phyloP scores from a whole-genome alignment of 2,888 invertebrate species.

The Lymantria monacha region DNA sequence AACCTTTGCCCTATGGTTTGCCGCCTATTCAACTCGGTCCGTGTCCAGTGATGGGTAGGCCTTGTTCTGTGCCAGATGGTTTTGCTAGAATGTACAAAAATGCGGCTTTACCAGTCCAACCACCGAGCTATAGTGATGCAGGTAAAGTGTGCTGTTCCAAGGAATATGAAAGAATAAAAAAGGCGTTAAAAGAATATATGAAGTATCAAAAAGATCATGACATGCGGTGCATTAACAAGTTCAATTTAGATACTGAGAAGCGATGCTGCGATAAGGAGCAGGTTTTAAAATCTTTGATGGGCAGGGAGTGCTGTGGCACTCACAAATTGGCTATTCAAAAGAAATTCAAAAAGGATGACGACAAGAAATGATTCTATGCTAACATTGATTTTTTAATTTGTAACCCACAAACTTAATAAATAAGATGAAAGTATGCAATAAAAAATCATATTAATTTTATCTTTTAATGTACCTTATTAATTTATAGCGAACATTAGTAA shows the following conservation, averaged over 20 bases:
- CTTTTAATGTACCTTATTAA: background rate
- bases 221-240: slow-evolving; percentile 65
- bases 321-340: slow-evolving; percentile 69
- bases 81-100: slow-evolving; percentile 73
- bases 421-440: background rate
- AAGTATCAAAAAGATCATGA: slow-evolving; percentile 63
- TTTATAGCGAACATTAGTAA: too few species aligned
- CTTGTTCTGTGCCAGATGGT: slow-evolving; percentile 69
- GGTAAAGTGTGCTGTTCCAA: slow-evolving; percentile 76
- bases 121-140: slow-evolving; percentile 64
- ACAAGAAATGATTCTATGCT: slow-evolving; percentile 26
- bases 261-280: slow-evolving; percentile 75
- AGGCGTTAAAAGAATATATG: slow-evolving; percentile 67
- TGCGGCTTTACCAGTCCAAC: slow-evolving; percentile 51
- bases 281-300: slow-evolving; percentile 51
- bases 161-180: slow-evolving; percentile 72
- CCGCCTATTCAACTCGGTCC: slow-evolving; percentile 71
- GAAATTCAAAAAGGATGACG: slow-evolving; percentile 53
- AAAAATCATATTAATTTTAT: background rate
- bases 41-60: slow-evolving; percentile 72
- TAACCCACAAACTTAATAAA: slow-evolving; percentile 54
- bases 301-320: slow-evolving; percentile 66
- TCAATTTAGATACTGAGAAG: slow-evolving; percentile 66
- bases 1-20: slow-evolving; percentile 69
- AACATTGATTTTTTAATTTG: slow-evolving; percentile 74